These are phyloP conservation scores for Acipenser ruthenus DNA, from an alignment of 2,797 vertebrate genomes.

Conservation along the genomic window DNA sequence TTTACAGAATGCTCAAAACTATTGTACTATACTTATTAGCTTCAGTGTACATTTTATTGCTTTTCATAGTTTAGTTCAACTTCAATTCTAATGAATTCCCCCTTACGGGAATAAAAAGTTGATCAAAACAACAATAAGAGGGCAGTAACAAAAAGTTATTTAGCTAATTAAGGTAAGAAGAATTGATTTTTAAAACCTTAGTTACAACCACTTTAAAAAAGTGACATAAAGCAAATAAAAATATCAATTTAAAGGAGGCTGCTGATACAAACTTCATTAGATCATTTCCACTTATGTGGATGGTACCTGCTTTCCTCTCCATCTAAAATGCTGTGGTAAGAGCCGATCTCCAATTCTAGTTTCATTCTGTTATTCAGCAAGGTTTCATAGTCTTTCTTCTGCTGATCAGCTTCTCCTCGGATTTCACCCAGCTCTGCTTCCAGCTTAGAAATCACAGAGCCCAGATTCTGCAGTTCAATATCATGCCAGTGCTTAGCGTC, in stretches of 20 bases:
- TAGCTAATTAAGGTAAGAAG: neutral
- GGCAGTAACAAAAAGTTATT: neutral
- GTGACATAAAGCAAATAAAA: too few relatives aligned
- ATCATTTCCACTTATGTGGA: conserved; percentile 19
- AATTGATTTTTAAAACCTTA: neutral
- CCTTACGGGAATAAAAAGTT: too few relatives aligned
- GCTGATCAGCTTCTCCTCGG: conserved; percentile 72
- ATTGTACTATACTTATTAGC: too few relatives aligned
- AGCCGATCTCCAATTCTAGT: conserved; percentile 75
- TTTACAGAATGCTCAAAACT: too few relatives aligned
- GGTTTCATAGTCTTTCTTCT: conserved; percentile 67
- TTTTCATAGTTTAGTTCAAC: too few relatives aligned
- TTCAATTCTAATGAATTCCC: too few relatives aligned
- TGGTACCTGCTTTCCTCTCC: conserved; percentile 71
- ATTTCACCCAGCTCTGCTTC: conserved; percentile 79
- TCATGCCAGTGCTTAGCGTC: conserved; percentile 85
- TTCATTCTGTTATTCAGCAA: conserved; percentile 68
- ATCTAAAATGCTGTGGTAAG: conserved; percentile 82
- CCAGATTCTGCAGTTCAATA: conserved; percentile 84
- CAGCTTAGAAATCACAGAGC: conserved; percentile 74
- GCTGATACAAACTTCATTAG: neutral
- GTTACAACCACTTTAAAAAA: neutral
- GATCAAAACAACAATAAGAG: too few relatives aligned
- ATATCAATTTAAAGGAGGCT: too few relatives aligned
- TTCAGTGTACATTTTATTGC: too few relatives aligned